Evolutionary conservation across 1,140 invertebrate genomes (phyloP).

Genomic region (Temnothorax curvispinosus): DNA sequence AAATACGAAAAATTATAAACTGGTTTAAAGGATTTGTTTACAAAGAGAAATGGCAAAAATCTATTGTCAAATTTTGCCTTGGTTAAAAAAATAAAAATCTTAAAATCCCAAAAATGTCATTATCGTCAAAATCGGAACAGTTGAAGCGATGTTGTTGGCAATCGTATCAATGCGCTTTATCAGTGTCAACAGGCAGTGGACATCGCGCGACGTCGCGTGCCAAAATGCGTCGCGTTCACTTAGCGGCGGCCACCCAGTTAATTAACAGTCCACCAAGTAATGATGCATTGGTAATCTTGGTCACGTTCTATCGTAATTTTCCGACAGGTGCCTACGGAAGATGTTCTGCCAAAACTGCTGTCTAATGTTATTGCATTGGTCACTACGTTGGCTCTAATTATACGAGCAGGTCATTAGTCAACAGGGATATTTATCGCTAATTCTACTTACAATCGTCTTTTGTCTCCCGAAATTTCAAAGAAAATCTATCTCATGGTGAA

Average conservation of each 20-base stretch:
- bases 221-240: slow-evolving; percentile 54
- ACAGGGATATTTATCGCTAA: slow-evolving; percentile 32
- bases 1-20: not conserved
- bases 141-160: slow-evolving; percentile 4
- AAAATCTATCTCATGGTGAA: not conserved
- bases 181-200: slow-evolving; percentile 2
- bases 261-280: slow-evolving; percentile 46
- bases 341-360: not conserved
- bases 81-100: not conserved
- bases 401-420: slow-evolving; percentile 42
- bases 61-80: not conserved
- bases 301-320: slow-evolving; percentile 21
- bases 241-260: slow-evolving; percentile 30
- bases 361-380: slow-evolving; percentile 24
- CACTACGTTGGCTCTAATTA: slow-evolving; percentile 25
- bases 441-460: slow-evolving; percentile 25
- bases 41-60: not conserved
- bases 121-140: not conserved
- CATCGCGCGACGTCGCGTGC: not conserved
- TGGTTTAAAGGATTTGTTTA: not conserved
- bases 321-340: slow-evolving; percentile 24
- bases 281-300: slow-evolving; percentile 1
- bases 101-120: not conserved
- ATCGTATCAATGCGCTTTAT: slow-evolving; percentile 25
- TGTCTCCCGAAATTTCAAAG: not conserved